Conservation (phyloP, 1,140 invertebrate species). For the Pomacea maculata region DNA sequence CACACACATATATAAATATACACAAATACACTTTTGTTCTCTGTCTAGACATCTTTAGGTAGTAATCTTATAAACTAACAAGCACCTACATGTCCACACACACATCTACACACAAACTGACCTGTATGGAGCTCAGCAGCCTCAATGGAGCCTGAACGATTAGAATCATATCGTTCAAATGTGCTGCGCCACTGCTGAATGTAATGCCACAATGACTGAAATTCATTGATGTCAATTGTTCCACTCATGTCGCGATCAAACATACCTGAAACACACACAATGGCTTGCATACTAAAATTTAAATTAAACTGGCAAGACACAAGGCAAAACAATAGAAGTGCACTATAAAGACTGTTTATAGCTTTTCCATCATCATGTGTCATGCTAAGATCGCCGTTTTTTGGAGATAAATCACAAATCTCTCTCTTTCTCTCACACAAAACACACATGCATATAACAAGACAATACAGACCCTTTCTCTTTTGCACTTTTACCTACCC, state of each 20-base stretch:
- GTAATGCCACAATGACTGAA: conserved; percentile 87
- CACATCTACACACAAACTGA: conserved; percentile 53
- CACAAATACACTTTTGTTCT: neutral
- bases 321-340: no score
- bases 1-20: neutral
- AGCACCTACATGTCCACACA: neutral
- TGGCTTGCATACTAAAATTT: neutral
- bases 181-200: conserved; percentile 84
- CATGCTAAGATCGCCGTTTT: no score
- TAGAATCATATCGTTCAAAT: conserved; percentile 83
- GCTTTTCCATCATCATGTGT: no score
- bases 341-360: no score
- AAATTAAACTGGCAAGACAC: neutral
- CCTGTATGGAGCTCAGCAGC: conserved; percentile 80
- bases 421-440: no score
- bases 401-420: no score
- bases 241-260: conserved; percentile 86
- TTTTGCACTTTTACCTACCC: no score
- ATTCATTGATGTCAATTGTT: conserved; percentile 88
- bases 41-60: neutral
- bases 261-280: conserved; percentile 74
- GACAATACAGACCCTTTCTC: no score
- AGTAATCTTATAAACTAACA: neutral
- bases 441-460: no score
- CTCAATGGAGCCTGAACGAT: conserved; percentile 85